Base-by-base conservation (phyloP, 2,797 vertebrate species). In the Cirrhinus mrigala region DNA sequence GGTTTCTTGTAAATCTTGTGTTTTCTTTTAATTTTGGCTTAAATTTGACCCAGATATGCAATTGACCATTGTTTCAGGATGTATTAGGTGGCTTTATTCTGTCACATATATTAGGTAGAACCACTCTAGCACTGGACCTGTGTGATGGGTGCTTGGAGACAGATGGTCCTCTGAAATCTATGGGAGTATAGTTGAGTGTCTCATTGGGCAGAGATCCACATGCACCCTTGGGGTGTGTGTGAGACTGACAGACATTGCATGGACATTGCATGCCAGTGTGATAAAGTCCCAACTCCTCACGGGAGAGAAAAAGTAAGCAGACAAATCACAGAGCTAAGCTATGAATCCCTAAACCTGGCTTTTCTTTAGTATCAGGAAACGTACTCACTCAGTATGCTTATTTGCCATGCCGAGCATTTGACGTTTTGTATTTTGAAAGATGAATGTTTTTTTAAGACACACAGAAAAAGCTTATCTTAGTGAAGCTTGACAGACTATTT, bases 141-240 rank as follows among this genome's bases (percentile, higher is more conserved):
- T n/a, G 71, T 75, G 46, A 24, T 60, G 10, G 50, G 74, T 37
- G 58, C 15, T 5, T 58, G 10, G 33, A 81, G 70, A 80, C 48
- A 27, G 58, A 69, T 22, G 24, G 18, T 33, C 93, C 94, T 93
- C 90, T 95, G 94, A 94, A 95, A 94, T 94, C 94, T 94, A 92
- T 92, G 82, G 86, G 89, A 91, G 89, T 88, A 86, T 89, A 86
- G 85, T 81, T 87, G 91, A 91, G 54, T 88, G 81, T 93, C 87
- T 92, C 74, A 87, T 85, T 87, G 89, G 88, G 86, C 88, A 46
- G 79, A 87, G 87, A 70, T 89, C 89, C 92, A 90, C 84, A 82
- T 88, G 85, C 90, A 84, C 64, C 24, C 89, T 87, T 89, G 84
- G 85, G 85, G 87, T 86, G 89, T 86, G 79, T 87, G 88, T 90